Base-by-base conservation (phyloP, 92 coral and sea anemone genomes). In the Zoanthus gigantus region DNA sequence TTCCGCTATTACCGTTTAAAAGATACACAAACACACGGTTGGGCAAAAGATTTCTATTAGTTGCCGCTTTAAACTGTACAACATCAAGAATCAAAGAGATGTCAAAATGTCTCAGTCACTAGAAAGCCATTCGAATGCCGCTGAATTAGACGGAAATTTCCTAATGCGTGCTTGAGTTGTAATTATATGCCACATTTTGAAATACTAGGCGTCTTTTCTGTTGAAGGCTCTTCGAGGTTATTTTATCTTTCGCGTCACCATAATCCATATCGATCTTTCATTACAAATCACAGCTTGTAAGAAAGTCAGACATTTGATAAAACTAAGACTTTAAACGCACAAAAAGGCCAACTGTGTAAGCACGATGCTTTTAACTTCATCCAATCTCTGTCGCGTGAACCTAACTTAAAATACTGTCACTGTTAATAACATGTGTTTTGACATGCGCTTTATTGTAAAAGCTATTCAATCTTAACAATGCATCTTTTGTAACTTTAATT, bases 381-480 rank as follows among this genome's bases (percentile, higher is more conserved):
- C 90, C 91, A 85, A 85, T 90, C 84, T 54, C 61, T 84, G 81
- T 92, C 82, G 85, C 94, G 92, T 78, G 95, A 90, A 90, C 87
- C 89, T 79, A 77, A 79, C 87, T 80, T 86, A 90, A 86, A 85
- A 84, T 91, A 93, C 42, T 37, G 98, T 95, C 93, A 89, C 96
- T 93, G 96, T 79, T 93, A 93, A 93, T 91, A 93, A 89, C 98
- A 95, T 95, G 98, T 95, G 98, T 91, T 93, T 83, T 93, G 96
- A 95, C 98, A 95, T 93, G 98, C 93, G 98, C 98, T 89, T 89
- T 90, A 88, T 92, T 77, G 98, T 95, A 91, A 95, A 95, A 82
- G 96, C 91, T 91, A 93, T 95, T 95, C 96, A 93, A 34, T 77
- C 83, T 77, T 84, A 83, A 93, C 94, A 95, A 93, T 91, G 94